Evolutionary conservation across 2,113 vertebrate genomes (phyloP).

Genomic region (Odobenus rosmarus): DNA sequence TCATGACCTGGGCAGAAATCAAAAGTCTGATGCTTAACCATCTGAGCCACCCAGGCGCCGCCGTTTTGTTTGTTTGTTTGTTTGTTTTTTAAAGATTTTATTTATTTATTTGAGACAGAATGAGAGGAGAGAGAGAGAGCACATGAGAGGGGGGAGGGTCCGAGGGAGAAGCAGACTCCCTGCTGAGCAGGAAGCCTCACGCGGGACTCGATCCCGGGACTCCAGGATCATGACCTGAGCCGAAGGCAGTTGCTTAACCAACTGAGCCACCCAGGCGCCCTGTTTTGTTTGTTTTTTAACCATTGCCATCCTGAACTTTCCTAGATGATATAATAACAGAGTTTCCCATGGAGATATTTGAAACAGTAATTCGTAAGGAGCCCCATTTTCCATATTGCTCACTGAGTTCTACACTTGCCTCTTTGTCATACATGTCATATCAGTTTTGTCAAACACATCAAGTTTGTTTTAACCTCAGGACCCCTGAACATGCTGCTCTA

Average conservation of each 20-base stretch:
- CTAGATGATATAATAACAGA: neutral
- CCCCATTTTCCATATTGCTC: neutral
- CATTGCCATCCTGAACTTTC: neutral
- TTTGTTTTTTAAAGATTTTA: neutral
- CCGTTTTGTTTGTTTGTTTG: neutral
- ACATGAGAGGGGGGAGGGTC: no score
- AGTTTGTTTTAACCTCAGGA: neutral
- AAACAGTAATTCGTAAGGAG: neutral
- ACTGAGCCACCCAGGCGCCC: neutral
- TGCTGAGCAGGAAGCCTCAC: no score
- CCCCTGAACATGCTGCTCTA: neutral
- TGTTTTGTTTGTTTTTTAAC: neutral
- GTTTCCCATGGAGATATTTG: neutral
- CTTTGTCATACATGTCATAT: neutral
- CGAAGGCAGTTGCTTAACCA: no score
- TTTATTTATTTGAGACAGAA: no score
- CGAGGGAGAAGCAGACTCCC: no score
- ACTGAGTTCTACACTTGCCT: neutral
- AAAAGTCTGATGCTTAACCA: neutral
- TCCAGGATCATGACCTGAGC: no score
- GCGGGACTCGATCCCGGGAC: no score
- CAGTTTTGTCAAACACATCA: neutral
- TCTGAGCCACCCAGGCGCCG: neutral
- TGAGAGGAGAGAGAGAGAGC: no score
- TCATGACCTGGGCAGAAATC: neutral